Conservation (phyloP, 2,888 invertebrate genomes). For the Pycnomerus fuliginosus region DNA sequence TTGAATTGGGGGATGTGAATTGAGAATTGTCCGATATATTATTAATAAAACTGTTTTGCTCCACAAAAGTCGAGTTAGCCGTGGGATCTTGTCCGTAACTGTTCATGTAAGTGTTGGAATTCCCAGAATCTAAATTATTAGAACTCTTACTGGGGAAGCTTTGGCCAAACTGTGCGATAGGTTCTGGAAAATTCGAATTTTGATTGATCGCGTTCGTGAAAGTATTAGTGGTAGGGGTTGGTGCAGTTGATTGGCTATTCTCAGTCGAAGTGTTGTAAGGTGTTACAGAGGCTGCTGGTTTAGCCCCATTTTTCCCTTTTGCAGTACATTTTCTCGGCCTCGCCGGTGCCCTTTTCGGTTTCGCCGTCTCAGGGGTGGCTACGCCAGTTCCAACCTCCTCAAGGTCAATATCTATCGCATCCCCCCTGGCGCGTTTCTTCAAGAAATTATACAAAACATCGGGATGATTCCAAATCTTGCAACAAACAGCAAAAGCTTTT, state of each 20-base stretch:
- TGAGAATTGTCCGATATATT: constrained; percentile 25
- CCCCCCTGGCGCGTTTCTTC: constrained; percentile 76
- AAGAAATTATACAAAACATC: constrained; percentile 88
- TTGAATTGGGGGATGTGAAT: constrained; percentile 13
- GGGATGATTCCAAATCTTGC: constrained; percentile 97
- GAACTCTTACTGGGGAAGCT: too few relatives aligned
- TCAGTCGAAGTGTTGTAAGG: constrained; percentile 46
- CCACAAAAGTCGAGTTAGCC: constrained; percentile 9
- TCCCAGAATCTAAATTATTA: constrained; percentile 7
- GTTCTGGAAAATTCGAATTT: constrained; percentile 1
- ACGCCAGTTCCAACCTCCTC: constrained; percentile 68
- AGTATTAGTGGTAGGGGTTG: background rate
- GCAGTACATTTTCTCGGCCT: constrained; percentile 36
- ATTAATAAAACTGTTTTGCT: constrained; percentile 18
- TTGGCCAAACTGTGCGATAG: constrained; percentile 7
- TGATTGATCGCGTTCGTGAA: background rate
- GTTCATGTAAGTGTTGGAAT: constrained; percentile 5
- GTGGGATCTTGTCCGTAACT: constrained; percentile 12
- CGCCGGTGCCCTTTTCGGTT: constrained; percentile 44
- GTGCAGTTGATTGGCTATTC: constrained; percentile 1
- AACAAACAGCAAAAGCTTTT: constrained; percentile 97
- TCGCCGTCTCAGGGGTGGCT: too few relatives aligned
- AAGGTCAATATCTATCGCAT: constrained; percentile 76
- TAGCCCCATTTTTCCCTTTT: constrained; percentile 44
- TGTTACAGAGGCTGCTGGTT: constrained; percentile 59